Evolutionary conservation across 2,888 invertebrate species (phyloP).

Genomic region (Ennomos quercinarius): DNA sequence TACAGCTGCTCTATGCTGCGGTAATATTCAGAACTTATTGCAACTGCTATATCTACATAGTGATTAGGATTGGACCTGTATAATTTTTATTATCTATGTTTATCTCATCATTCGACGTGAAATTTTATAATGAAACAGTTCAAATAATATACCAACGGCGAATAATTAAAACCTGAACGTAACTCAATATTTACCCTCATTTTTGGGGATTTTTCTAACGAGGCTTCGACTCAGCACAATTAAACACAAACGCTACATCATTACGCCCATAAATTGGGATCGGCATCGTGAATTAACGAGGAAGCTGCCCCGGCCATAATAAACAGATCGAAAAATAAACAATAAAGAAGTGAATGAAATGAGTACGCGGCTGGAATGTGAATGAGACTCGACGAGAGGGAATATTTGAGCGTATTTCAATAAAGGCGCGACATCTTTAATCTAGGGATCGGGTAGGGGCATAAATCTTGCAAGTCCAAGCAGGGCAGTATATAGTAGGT

Average conservation of each 20-base stretch:
- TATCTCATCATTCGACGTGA: too few species aligned
- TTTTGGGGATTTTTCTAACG: conserved; percentile 29
- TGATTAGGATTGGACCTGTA: too few species aligned
- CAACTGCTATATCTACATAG: too few species aligned
- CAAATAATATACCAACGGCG: conserved; percentile 2
- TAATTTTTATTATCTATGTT: too few species aligned
- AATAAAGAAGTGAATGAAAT: conserved; percentile 76
- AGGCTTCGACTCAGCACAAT: conserved; percentile 35
- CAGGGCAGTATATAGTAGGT: conserved; percentile 25
- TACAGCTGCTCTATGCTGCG: too few species aligned
- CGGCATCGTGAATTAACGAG: conserved; percentile 51
- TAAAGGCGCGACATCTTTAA: conserved; percentile 84
- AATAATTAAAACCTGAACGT: conserved; percentile 19
- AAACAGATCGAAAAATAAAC: conserved; percentile 72
- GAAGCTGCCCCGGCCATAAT: conserved; percentile 54
- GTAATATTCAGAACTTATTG: too few species aligned
- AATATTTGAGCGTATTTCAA: conserved; percentile 81
- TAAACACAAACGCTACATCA: conserved; percentile 46
- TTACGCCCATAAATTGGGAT: conserved; percentile 41
- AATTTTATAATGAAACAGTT: background rate
- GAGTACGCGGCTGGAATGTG: conserved; percentile 67
- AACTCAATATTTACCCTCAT: conserved; percentile 33
- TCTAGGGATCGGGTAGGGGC: conserved; percentile 82
- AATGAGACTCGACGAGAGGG: conserved; percentile 56
- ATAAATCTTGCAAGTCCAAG: conserved; percentile 84